Evolutionary conservation across 2,113 vertebrate species (phyloP).

Genomic region (Pleuronectes platessa): DNA sequence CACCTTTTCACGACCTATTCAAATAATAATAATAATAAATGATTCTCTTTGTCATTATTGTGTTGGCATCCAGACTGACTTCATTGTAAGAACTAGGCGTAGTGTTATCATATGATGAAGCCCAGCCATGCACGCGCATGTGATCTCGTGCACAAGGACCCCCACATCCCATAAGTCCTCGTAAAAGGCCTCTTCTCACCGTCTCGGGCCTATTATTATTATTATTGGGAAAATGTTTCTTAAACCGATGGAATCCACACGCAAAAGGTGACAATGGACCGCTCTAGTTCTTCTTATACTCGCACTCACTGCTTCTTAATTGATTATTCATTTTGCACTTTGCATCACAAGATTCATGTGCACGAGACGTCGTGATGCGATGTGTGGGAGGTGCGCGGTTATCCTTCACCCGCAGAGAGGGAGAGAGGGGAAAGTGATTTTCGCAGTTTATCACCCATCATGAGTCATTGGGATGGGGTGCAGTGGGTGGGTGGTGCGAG

Average conservation of each 20-base stretch:
- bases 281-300: too few species aligned
- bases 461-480: conserved; percentile 39
- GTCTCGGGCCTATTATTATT: background rate
- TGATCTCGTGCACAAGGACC: background rate
- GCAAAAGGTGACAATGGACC: too few species aligned
- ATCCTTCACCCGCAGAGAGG: background rate
- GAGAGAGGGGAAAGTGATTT: conserved; percentile 43
- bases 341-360: background rate
- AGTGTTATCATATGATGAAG: background rate
- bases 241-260: background rate
- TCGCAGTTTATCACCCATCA: conserved; percentile 72
- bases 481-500: conserved; percentile 5
- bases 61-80: background rate
- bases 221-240: background rate
- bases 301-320: too few species aligned
- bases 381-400: background rate
- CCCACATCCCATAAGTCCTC: background rate
- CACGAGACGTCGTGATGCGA: background rate
- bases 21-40: conserved; percentile 1
- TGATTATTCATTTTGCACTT: too few species aligned
- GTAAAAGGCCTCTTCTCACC: background rate
- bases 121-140: background rate
- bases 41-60: background rate
- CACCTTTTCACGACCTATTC: conserved; percentile 36
- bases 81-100: background rate